Conservation (phyloP, 2,888 invertebrate species). For the Coleophora deauratella region DNA sequence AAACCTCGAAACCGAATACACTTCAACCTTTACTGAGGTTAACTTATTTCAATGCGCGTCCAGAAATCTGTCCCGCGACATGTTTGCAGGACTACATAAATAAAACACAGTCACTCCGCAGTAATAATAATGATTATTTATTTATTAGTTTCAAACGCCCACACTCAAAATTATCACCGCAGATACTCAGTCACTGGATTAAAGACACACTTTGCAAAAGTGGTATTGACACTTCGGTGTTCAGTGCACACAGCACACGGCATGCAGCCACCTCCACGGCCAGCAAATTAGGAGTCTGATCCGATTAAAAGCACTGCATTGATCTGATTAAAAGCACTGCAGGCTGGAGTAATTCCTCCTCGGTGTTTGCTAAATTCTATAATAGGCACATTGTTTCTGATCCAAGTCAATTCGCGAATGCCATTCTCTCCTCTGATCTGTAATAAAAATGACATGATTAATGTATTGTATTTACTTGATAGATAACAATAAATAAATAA, state of each 20-base stretch:
- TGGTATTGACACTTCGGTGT: background rate
- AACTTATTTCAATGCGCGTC: background rate
- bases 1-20: constrained; percentile 4
- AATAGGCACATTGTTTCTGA: too few species aligned
- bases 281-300: constrained; percentile 9
- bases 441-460: too few species aligned
- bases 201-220: background rate
- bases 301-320: too few species aligned
- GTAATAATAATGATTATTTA: too few species aligned
- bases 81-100: background rate
- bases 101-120: constrained; percentile 1
- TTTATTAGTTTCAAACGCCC: constrained; percentile 3
- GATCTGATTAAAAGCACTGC: constrained; percentile 13
- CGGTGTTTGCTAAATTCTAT: too few species aligned
- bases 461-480: too few species aligned
- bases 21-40: constrained; percentile 1
- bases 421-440: too few species aligned
- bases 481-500: too few species aligned
- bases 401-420: too few species aligned
- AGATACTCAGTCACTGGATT: constrained; percentile 1
- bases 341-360: too few species aligned
- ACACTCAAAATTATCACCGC: constrained; percentile 1
- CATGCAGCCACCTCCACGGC: constrained; percentile 2
- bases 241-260: constrained; percentile 1
- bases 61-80: constrained; percentile 1